These are phyloP conservation scores for Ennomos erosarius DNA, from an alignment of 2,888 invertebrate genomes.

Conservation along the genomic window DNA sequence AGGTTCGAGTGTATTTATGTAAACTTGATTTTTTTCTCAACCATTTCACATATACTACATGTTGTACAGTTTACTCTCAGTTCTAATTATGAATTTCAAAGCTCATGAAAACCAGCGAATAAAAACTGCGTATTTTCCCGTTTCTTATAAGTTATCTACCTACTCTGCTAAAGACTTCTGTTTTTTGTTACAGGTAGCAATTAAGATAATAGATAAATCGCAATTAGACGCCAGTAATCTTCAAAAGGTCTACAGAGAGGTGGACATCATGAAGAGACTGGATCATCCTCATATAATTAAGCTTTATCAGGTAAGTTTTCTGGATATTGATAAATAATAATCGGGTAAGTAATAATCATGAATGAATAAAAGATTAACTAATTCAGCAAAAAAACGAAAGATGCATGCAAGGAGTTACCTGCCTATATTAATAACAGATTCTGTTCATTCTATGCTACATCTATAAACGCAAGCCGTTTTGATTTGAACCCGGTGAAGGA, in stretches of 20 bases:
- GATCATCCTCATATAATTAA: conserved; percentile 99
- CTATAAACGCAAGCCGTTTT: conserved; percentile 11
- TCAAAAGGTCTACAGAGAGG: conserved; percentile 98
- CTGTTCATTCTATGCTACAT: too few species aligned
- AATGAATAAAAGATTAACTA: too few species aligned
- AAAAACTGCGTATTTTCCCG: not conserved
- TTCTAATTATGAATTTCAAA: too few species aligned
- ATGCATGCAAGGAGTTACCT: not conserved
- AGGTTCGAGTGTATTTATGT: conserved; percentile 4
- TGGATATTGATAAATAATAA: conserved; percentile 1
- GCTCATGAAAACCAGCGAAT: too few species aligned
- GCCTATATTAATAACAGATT: too few species aligned
- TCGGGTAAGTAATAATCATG: too few species aligned
- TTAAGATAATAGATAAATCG: conserved; percentile 98
- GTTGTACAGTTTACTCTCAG: too few species aligned
- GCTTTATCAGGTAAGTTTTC: conserved; percentile 92
- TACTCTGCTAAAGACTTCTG: not conserved
- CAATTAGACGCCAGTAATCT: conserved; percentile 95
- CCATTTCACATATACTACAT: not conserved
- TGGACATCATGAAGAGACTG: conserved; percentile 98
- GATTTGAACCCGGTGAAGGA: conserved; percentile 20
- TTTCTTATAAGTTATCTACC: not conserved
- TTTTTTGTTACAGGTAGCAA: conserved; percentile 92
- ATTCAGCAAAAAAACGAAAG: too few species aligned
- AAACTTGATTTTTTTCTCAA: conserved; percentile 6